Evolutionary conservation across 2,888 invertebrate genomes (phyloP), one percentile per base, ranked within the genome.

Genomic region (Eustalomyia histrio): DNA sequence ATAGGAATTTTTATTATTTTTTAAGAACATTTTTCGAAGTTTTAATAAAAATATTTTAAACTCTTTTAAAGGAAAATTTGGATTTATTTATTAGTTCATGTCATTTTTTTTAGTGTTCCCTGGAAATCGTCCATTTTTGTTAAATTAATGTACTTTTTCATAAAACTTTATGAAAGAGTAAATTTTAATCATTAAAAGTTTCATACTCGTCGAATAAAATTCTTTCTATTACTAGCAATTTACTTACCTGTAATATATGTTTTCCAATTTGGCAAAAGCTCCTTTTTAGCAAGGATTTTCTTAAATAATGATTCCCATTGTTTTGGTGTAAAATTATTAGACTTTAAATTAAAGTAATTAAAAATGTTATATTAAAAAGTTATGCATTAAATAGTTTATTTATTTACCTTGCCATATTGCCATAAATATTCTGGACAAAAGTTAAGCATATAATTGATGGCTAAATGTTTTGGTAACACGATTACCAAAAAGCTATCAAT

Each of bases 341-440:
- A 89, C 90, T 90, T 39, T 21, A 79, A 29, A 71, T 21, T 71
- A 63, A 17, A 61, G 7, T 29, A 53, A 64, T 55, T 29, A 65
- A 76, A 39, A 78, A 50, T 9, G 52, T 17, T 55, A 21, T 29
- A 47, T 17, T 4, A 7, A 57, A 24, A 21, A 21, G 24, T 6
- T 39, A 0, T 21, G 17, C 21, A 63, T n/a, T n/a, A 7, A 6
- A 6, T 12, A 10, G n/a, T 47, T 39, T n/a, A n/a, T n/a, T 39
- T 47, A n/a, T 82, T 87, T 87, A 94, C 94, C 92, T 94, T 94
- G 60, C 93, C 93, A 87, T 93, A 94, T 74, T 93, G 93, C 83
- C 94, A 89, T 35, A 94, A 87, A 85, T 92, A 93, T 83, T 92
- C 92, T 0, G 94, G 94, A 83, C 93, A 93, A 73, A 92, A 91